These are phyloP conservation scores for Catharus ustulatus DNA, from an alignment of 2,797 vertebrate species.

Conservation along the genomic window DNA sequence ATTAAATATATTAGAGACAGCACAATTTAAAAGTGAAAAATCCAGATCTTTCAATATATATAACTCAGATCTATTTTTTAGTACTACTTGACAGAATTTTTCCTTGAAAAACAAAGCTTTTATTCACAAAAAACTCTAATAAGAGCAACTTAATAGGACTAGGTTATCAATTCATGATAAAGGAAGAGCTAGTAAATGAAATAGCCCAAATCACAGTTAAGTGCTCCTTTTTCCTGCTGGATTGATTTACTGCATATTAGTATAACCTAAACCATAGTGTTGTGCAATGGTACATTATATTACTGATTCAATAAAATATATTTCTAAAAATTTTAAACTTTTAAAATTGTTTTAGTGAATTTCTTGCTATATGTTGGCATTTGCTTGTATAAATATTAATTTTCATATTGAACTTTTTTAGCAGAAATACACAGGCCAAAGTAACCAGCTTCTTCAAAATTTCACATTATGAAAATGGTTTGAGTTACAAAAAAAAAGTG, in stretches of 20 bases:
- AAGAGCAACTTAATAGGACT: neutral
- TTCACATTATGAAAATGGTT: neutral
- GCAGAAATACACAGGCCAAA: accelerated
- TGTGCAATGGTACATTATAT: neutral
- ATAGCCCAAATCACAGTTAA: neutral
- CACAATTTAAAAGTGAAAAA: neutral
- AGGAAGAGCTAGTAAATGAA: neutral
- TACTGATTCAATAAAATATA: neutral
- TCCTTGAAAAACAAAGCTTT: neutral
- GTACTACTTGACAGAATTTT: neutral
- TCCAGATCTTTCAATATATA: neutral
- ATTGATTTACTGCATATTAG: neutral
- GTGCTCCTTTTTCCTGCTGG: neutral
- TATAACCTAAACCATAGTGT: neutral
- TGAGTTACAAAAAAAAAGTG: neutral
- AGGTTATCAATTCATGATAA: neutral
- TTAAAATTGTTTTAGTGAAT: neutral
- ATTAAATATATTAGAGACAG: neutral
- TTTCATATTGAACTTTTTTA: neutral
- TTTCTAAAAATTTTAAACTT: neutral
- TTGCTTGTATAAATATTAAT: neutral
- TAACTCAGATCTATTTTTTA: neutral
- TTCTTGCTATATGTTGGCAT: neutral
- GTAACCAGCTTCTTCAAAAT: neutral
- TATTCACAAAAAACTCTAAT: neutral